Conservation (phyloP, 2,888 invertebrate genomes). For the Sceliomorpha sp. region DNA sequence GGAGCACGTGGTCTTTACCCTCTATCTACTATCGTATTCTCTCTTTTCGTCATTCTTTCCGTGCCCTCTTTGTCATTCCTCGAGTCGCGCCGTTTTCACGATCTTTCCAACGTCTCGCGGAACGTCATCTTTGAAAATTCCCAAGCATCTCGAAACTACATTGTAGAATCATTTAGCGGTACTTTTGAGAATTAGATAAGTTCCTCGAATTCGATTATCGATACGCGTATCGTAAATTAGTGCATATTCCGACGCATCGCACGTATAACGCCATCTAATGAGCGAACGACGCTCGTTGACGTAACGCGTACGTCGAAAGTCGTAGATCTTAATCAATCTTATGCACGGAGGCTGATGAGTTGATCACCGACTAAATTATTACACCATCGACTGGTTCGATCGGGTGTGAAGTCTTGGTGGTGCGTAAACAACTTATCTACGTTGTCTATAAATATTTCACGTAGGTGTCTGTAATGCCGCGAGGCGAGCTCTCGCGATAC, state of each 20-base stretch:
- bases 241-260: conserved; percentile 17
- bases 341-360: conserved; percentile 42
- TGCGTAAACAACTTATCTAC: conserved; percentile 54
- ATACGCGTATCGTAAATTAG: background rate
- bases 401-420: conserved; percentile 50
- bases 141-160: conserved; percentile 5
- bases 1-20: conserved; percentile 74
- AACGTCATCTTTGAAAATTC: no score
- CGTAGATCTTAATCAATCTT: conserved; percentile 49
- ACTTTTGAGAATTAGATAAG: no score
- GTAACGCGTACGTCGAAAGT: conserved; percentile 35
- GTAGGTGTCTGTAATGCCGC: conserved; percentile 42
- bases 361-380: conserved; percentile 54
- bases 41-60: conserved; percentile 48
- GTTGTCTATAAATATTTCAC: conserved; percentile 41
- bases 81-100: conserved; percentile 32
- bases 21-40: conserved; percentile 62
- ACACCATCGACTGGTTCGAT: conserved; percentile 52
- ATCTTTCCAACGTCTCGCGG: conserved; percentile 18
- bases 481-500: conserved; percentile 9
- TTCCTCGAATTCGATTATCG: no score
- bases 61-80: conserved; percentile 32
- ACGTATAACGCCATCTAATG: background rate
- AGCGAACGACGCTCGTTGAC: conserved; percentile 5
- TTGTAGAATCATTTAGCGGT: background rate